These are phyloP conservation scores for Xylota segnis DNA, from an alignment of 2,888 invertebrate species.

Conservation along the genomic window DNA sequence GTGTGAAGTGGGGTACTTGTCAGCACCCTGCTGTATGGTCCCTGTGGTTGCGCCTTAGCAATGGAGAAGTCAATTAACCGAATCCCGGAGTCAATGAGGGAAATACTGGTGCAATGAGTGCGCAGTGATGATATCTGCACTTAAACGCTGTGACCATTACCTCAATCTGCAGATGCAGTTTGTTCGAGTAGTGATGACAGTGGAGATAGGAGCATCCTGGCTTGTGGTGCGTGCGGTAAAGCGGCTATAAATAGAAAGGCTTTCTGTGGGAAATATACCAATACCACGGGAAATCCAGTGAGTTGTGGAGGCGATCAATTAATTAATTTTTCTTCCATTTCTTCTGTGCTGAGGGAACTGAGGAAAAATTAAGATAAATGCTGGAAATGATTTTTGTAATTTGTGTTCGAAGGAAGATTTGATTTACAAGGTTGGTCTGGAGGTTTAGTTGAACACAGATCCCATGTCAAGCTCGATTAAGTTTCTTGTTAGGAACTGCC, in stretches of 20 bases:
- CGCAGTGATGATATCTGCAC: constrained; percentile 76
- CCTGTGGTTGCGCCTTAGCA: constrained; percentile 36
- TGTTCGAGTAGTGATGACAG: constrained; percentile 57
- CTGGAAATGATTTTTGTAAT: constrained; percentile 63
- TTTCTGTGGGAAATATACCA: constrained; percentile 33
- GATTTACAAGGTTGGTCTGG: constrained; percentile 41
- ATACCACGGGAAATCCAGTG: constrained; percentile 10
- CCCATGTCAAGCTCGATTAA: constrained; percentile 12
- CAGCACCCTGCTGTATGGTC: constrained; percentile 59
- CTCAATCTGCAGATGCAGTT: constrained; percentile 74
- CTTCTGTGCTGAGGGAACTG: not conserved
- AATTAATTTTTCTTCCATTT: constrained; percentile 48
- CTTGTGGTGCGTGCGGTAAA: constrained; percentile 7
- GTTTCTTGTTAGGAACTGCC: not conserved
- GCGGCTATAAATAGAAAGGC: constrained; percentile 52
- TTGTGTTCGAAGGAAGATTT: constrained; percentile 22
- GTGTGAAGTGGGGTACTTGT: constrained; percentile 74
- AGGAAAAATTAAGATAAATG: constrained; percentile 72
- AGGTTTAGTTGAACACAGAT: not conserved
- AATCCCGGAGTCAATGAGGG: constrained; percentile 69
- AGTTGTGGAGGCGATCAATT: constrained; percentile 57
- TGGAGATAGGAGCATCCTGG: constrained; percentile 69
- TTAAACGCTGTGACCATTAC: constrained; percentile 73
- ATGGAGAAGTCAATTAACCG: constrained; percentile 74
- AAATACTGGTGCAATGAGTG: constrained; percentile 74